Conservation (phyloP, 2,888 invertebrate genomes). For the Agriopis leucophaearia region DNA sequence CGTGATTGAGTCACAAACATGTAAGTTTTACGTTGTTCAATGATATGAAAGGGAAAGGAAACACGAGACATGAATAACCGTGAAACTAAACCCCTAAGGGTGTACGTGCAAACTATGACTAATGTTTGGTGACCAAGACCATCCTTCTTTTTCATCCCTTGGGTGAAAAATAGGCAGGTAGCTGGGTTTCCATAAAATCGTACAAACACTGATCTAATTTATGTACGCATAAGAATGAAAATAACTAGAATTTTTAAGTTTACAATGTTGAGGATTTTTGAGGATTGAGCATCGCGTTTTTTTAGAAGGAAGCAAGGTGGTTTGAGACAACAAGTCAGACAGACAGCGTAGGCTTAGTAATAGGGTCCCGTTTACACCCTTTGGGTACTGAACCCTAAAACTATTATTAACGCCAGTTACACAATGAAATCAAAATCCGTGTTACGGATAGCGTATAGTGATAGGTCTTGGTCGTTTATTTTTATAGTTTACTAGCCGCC, state of each 20-base stretch:
- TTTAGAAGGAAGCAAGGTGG: neutral
- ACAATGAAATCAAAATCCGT: too few species aligned
- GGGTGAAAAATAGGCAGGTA: constrained; percentile 16
- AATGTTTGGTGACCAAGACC: constrained; percentile 32
- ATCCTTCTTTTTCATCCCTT: constrained; percentile 5
- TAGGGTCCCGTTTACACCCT: too few species aligned
- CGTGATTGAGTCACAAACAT: constrained; percentile 27
- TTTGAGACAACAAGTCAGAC: too few species aligned
- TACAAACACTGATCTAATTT: constrained; percentile 1
- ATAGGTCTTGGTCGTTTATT: too few species aligned
- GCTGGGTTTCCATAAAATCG: neutral
- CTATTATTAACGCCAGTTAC: too few species aligned
- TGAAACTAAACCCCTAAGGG: constrained; percentile 21
- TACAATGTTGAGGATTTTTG: neutral
- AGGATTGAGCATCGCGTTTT: neutral
- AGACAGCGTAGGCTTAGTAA: too few species aligned
- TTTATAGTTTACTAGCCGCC: too few species aligned
- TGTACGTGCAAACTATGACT: constrained; percentile 23
- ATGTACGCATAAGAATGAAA: neutral
- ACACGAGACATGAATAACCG: neutral
- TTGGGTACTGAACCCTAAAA: too few species aligned
- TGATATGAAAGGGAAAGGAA: neutral
- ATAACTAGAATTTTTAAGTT: neutral
- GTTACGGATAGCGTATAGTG: too few species aligned
- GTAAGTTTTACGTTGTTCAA: neutral